Evolutionary conservation across 2,113 vertebrate genomes (phyloP).

Genomic region (Psophia crepitans): DNA sequence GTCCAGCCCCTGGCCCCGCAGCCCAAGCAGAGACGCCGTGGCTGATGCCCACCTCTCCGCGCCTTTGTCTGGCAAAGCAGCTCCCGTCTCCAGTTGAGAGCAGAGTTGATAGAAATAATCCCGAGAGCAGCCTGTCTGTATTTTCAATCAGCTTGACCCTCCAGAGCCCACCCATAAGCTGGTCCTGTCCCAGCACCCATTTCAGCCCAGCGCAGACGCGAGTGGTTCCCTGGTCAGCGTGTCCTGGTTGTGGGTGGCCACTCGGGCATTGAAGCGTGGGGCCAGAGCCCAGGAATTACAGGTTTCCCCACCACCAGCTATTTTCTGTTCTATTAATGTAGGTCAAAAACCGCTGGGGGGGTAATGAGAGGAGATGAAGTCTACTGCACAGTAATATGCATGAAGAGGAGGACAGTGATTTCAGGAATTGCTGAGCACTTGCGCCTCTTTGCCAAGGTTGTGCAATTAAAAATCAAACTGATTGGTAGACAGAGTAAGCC

Average conservation of each 20-base stretch:
- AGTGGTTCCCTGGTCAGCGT: background rate
- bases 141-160: background rate
- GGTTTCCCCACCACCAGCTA: background rate
- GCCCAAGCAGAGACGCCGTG: background rate
- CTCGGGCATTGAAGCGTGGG: background rate
- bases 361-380: background rate
- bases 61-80: background rate
- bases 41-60: background rate
- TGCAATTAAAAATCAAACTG: constrained; percentile 28
- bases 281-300: background rate
- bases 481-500: background rate
- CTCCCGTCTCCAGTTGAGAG: background rate
- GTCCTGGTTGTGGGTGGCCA: background rate
- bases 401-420: background rate
- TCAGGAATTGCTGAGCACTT: background rate
- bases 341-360: background rate
- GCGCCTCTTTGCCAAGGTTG: background rate
- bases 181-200: background rate
- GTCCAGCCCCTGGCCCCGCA: background rate
- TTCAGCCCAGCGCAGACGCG: background rate
- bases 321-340: background rate
- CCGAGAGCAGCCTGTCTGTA: background rate
- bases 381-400: background rate
- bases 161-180: background rate
- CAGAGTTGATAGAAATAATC: background rate